Conservation (phyloP, 2,888 invertebrate genomes). For the Pachydiplax longipennis region DNA sequence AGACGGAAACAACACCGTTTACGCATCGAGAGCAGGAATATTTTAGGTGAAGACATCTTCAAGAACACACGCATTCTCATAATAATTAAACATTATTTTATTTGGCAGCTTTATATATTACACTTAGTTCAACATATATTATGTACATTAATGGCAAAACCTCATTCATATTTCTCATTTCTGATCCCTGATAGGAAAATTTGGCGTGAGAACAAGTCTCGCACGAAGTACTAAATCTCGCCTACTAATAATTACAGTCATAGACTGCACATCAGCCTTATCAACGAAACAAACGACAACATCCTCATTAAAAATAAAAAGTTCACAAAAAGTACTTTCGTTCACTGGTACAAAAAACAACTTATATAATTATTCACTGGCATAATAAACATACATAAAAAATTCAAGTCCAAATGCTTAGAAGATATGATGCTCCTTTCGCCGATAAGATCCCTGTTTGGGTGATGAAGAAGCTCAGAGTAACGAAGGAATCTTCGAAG, state of each 20-base stretch:
- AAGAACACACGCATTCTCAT: neutral
- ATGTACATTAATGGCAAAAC: constrained; percentile 2
- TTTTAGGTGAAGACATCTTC: no score
- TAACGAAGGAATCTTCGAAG: neutral
- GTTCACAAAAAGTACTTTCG: neutral
- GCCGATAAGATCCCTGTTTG: neutral
- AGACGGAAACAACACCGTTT: no score
- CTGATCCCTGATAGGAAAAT: constrained; percentile 4
- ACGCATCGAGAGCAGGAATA: no score
- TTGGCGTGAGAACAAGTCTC: constrained; percentile 13
- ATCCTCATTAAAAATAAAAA: neutral
- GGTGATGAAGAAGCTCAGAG: neutral
- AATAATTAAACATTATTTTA: neutral
- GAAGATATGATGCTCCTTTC: neutral
- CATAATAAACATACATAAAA: neutral
- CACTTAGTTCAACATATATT: constrained; percentile 30
- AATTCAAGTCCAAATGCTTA: neutral
- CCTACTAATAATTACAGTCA: neutral
- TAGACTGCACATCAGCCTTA: neutral
- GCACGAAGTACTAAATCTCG: neutral
- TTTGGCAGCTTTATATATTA: constrained; percentile 13
- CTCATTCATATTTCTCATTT: neutral
- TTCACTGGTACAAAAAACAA: constrained; percentile 8
- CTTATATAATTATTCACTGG: neutral
- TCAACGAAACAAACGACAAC: neutral